Percentiles rank a stretch among this genome's conserved stretches.
phyloP scores from a whole-genome alignment of 2,113 vertebrate species.

The Vimba vimba region DNA sequence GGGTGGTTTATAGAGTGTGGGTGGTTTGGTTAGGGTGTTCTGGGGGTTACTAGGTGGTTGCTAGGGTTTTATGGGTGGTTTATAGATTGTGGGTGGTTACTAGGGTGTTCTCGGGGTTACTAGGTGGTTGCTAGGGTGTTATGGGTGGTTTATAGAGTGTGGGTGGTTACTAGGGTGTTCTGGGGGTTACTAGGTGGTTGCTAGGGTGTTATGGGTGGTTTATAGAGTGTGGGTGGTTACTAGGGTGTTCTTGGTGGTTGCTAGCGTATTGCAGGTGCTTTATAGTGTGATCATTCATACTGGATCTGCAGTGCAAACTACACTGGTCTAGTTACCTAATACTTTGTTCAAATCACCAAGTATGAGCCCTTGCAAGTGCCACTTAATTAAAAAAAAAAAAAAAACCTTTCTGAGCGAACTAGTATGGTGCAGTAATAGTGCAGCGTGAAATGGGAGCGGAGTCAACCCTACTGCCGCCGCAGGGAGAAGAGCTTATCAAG shows the following conservation, averaged over 20 bases:
- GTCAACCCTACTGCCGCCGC: constrained; percentile 28
- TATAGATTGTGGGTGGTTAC: too few species aligned
- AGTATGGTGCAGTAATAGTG: constrained; percentile 33
- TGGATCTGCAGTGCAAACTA: not conserved
- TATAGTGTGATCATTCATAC: not conserved
- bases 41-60: not conserved
- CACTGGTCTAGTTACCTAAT: not conserved
- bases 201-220: too few species aligned
- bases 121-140: not conserved
- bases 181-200: not conserved
- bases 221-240: too few species aligned
- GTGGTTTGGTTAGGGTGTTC: not conserved
- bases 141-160: too few species aligned
- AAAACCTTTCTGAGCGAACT: not conserved
- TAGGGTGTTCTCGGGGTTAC: too few species aligned
- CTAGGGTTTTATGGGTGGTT: too few species aligned
- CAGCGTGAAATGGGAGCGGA: constrained; percentile 42
- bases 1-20: too few species aligned
- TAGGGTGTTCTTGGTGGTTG: too few species aligned
- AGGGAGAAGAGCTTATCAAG: constrained; percentile 55
- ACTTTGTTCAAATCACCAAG: not conserved
- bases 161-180: not conserved
- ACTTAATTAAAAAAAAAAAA: not conserved
- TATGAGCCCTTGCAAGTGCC: not conserved
- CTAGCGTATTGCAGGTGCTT: too few species aligned